Evolutionary conservation across 2,797 vertebrate species (phyloP), one percentile per base, ranked within the genome.

Genomic region (Neoniphon sammara): DNA sequence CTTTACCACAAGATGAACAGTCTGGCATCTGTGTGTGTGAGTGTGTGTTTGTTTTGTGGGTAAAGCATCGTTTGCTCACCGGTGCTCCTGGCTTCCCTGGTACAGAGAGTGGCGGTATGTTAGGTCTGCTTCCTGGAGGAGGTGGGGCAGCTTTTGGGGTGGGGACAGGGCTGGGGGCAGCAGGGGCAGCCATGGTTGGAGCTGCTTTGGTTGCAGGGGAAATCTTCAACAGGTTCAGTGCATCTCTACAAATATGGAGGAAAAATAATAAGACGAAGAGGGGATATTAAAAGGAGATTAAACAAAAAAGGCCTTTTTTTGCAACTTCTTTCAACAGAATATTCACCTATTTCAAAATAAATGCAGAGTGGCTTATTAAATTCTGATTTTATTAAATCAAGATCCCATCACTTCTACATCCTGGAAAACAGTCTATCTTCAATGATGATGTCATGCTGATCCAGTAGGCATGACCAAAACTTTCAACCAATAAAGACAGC

Each of bases 221-320:
- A 62, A 82, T 88, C 82, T 95, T 95, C 75, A 98, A 85, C 83
- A 97, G 94, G 74, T 92, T 96, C 73, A 98, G 90, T 39, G 94
- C 97, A 92, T 99, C 98, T 90, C 97, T 99, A 86, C 49, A 39
- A 54, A 50, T 73, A 17, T 4, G 30, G 52, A 64, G 61, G 62
- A 4, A 54, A 36, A 62, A 36, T 36, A 6, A 5, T 36, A 7
- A 9, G 7, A 36, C 1, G 34, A 9, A 9, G 34, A 36, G 34
- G 34, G 34, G 34, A 36, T 9, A 36, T 36, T 36, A 36, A 9
- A 1, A 36, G 34, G 34, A 9, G 34, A 36, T 36, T 27, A 27
- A 27, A 27, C 25, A 27, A 27, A 27, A 27, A 27, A 27, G 2
- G 4, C 4, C 25, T 27, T 27, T 27, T 27, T 27, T 27, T 27